Conservation (phyloP, 2,113 vertebrate species). For the Menura novaehollandiae region DNA sequence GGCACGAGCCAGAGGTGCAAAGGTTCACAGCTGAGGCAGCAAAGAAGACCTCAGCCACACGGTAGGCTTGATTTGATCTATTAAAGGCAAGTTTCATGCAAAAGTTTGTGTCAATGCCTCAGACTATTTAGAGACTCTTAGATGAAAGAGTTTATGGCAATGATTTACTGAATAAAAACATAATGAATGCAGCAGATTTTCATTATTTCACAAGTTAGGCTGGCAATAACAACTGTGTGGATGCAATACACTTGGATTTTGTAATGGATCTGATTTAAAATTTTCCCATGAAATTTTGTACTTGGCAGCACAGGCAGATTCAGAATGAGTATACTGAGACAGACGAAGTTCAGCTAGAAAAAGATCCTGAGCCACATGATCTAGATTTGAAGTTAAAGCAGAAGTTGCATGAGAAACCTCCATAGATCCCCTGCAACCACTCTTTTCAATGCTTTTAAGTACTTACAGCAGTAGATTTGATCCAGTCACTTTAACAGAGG, state of each 20-base stretch:
- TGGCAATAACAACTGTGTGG: neutral
- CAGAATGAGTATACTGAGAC: neutral
- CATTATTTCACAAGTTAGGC: neutral
- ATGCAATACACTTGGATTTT: neutral
- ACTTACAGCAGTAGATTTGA: neutral
- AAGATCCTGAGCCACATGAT: neutral
- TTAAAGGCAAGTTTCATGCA: neutral
- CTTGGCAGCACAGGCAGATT: neutral
- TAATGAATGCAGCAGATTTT: neutral
- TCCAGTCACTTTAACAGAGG: neutral
- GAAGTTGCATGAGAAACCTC: neutral
- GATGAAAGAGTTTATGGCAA: neutral
- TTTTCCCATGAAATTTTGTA: neutral
- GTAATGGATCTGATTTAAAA: neutral
- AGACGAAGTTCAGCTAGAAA: neutral
- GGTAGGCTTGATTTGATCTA: neutral
- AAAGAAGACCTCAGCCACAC: neutral
- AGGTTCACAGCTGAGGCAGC: neutral
- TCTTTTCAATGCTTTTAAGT: neutral
- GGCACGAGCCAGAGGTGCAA: neutral
- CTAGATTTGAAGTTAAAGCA: neutral
- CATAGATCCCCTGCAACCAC: neutral
- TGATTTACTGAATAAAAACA: neutral
- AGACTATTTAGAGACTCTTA: neutral
- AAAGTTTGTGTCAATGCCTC: neutral